A percentile compares a stretch with the other conserved stretches of the same genome.
These are phyloP conservation scores for Anagrus nilaparvatae DNA, from an alignment of 1,140 invertebrate genomes.

Conservation along the genomic window DNA sequence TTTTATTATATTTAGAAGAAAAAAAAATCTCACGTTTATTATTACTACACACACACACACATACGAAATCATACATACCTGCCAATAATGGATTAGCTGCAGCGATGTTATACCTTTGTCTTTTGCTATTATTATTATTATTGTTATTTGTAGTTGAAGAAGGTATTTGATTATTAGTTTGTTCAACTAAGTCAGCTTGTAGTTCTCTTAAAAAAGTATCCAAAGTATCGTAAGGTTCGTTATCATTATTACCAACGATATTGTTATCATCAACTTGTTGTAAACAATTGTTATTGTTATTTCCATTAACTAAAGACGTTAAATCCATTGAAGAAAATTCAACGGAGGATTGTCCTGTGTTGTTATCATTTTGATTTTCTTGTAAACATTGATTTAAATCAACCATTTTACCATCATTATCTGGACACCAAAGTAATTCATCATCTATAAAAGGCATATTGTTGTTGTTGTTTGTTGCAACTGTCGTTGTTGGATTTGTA, in stretches of 20 bases:
- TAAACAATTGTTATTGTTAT: no score
- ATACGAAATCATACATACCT: slow-evolving; percentile 41
- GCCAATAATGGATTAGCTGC: slow-evolving; percentile 72
- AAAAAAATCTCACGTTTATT: no score
- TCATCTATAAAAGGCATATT: slow-evolving; percentile 91
- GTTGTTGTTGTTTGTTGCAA: no score
- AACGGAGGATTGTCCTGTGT: slow-evolving; percentile 33
- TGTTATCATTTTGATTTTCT: slow-evolving; percentile 47
- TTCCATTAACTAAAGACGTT: slow-evolving; percentile 32
- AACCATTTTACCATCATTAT: slow-evolving; percentile 85
- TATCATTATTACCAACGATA: not conserved
- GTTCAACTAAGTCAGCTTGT: slow-evolving; percentile 37
- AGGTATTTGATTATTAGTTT: slow-evolving; percentile 19
- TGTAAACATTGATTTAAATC: slow-evolving; percentile 78
- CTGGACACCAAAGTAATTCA: slow-evolving; percentile 81
- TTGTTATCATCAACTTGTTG: not conserved
- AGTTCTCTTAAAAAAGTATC: slow-evolving; percentile 40
- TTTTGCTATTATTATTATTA: slow-evolving; percentile 41
- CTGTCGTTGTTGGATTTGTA: no score
- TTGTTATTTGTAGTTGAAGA: slow-evolving; percentile 36
- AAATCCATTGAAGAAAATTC: slow-evolving; percentile 40
- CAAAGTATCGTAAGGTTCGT: slow-evolving; percentile 37
- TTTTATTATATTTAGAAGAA: no score
- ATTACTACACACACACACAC: no score
- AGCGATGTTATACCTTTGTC: slow-evolving; percentile 66